Conservation (phyloP, 1,140 invertebrate species). For the Laupala kohalensis region DNA sequence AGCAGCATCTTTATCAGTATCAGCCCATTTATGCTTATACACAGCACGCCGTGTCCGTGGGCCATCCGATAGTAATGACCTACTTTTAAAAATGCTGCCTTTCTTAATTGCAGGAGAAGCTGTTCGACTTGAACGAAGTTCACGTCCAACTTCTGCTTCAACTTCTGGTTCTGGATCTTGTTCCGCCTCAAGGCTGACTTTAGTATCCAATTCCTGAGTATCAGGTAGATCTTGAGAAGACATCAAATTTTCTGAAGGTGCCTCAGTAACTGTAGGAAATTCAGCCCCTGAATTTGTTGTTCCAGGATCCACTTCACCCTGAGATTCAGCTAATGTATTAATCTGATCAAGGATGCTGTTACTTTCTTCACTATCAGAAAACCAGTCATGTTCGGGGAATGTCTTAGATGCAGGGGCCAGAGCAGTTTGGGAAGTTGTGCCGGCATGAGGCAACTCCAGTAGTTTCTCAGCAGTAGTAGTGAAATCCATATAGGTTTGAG, state of each 20-base stretch:
- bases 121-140: not conserved
- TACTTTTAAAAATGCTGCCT: slow-evolving; percentile 79
- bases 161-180: not conserved
- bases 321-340: slow-evolving; percentile 5
- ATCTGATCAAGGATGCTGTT: slow-evolving; percentile 19
- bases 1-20: slow-evolving; percentile 42
- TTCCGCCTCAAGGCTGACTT: not conserved
- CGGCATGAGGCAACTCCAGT: not conserved
- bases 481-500: slow-evolving; percentile 18
- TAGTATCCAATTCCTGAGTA: not conserved
- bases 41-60: slow-evolving; percentile 65
- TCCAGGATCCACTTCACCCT: not conserved
- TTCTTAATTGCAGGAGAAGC: slow-evolving; percentile 47
- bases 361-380: slow-evolving; percentile 32
- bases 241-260: not conserved
- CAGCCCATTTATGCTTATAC: slow-evolving; percentile 79
- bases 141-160: not conserved
- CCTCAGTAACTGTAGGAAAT: not conserved
- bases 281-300: not conserved
- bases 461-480: slow-evolving; percentile 16
- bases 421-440: slow-evolving; percentile 15
- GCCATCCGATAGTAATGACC: slow-evolving; percentile 53
- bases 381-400: slow-evolving; percentile 32
- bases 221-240: not conserved
- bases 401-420: slow-evolving; percentile 17